Base-by-base conservation (phyloP, 2,113 vertebrate genomes). In the Chaenogobius annularis region DNA sequence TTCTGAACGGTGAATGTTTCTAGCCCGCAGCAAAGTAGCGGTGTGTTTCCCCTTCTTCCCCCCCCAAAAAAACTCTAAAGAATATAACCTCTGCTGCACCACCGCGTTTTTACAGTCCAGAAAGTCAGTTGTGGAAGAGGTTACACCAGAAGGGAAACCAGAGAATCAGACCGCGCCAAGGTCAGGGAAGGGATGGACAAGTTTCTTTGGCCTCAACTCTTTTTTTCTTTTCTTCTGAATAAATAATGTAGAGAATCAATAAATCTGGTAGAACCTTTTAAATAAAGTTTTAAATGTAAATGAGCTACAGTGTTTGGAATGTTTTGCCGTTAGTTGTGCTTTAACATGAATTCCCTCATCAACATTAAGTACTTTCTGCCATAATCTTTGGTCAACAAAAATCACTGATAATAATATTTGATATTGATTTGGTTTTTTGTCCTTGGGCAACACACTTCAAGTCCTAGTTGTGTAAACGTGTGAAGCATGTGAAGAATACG, bases 161-260 rank as follows among this genome's bases (percentile, higher is more conserved):
- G 20, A 67, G 58, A 62, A 76, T 75, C 47, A 72, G 72, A 70
- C 67, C 72, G 61, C 68, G 69, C 77, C 69, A 77, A 87, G 84
- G 86, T 85, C 79, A 62, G 85, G 52, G 22, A 52, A 71, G 76
- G 81, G 79, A 87, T 71, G 79, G 82, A 74, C 40, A 23, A 62
- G 13, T 64, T 83, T 75, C 73, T 67, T 66, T 72, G 44, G 23
- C 55, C 85, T 70, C 12, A 72, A 81, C 26, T 31, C 4, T 31
- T 31, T 4, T 31, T 31, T 31, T 31, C 4, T 31, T 23, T 31
- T 31, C 14, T 26, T 10, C 26, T 35, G 23, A 35, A 35, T 61
- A 61, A 35, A 35, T 10, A 61, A 17, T 61, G 1, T 17, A 14
- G 8, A 61, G 23, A 35, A 35, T 61, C 58, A 8, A 61, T 61